Conservation (phyloP, 2,797 vertebrate species). For the Acanthurus lineatus region DNA sequence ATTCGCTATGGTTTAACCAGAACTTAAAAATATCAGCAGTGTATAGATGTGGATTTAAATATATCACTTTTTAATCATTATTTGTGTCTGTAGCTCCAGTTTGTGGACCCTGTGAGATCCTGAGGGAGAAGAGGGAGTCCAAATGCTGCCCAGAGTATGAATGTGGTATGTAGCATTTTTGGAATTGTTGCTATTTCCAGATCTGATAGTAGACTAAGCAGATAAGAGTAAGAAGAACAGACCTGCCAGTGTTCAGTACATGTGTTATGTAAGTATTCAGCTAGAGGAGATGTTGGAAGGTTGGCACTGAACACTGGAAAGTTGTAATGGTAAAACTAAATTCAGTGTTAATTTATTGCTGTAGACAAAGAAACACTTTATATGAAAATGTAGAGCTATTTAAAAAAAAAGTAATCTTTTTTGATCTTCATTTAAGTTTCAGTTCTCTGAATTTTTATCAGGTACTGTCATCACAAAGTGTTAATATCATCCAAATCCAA, state of each 20-base stretch:
- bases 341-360: background rate
- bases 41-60: background rate
- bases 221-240: background rate
- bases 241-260: background rate
- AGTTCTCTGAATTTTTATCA: background rate
- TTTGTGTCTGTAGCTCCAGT: slow-evolving; percentile 82
- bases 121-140: slow-evolving; percentile 83
- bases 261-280: background rate
- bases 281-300: too few species aligned
- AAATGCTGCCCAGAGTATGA: slow-evolving; percentile 93
- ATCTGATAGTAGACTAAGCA: background rate
- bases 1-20: background rate
- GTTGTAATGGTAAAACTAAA: background rate
- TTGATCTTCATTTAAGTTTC: background rate
- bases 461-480: background rate
- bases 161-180: slow-evolving; percentile 86
- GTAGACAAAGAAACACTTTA: background rate
- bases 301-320: too few species aligned
- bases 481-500: slow-evolving; percentile 1
- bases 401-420: too few species aligned
- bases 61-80: slow-evolving; percentile 4
- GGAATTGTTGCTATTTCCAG: slow-evolving; percentile 5
- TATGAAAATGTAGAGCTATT: too few species aligned
- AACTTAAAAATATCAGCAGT: background rate
- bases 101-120: slow-evolving; percentile 91